phyloP scores from a whole-genome alignment of 1,140 invertebrate species.

The Musca domestica region DNA sequence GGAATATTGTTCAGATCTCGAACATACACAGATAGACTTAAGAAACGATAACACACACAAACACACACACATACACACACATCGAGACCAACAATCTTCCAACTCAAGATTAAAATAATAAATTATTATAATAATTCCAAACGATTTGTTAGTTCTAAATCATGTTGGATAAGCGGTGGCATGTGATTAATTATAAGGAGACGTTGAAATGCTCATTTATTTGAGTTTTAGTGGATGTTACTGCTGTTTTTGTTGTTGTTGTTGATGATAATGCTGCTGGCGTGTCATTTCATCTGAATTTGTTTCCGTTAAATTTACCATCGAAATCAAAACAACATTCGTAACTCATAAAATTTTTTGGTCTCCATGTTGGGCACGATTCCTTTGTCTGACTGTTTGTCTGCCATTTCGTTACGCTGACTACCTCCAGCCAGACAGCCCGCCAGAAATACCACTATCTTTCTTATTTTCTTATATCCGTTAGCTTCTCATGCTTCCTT shows the following conservation, averaged over 20 bases:
- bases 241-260: background rate
- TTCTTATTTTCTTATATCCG: background rate
- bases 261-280: too few species aligned
- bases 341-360: background rate
- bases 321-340: background rate
- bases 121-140: conserved; percentile 26
- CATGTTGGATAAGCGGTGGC: conserved; percentile 22
- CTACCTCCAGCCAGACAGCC: too few species aligned
- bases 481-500: background rate
- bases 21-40: too few species aligned
- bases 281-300: background rate
- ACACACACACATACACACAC: background rate
- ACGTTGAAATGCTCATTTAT: conserved; percentile 21
- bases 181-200: conserved; percentile 23
- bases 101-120: conserved; percentile 25
- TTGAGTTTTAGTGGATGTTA: background rate
- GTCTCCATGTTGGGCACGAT: background rate
- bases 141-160: conserved; percentile 26
- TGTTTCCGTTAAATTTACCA: conserved; percentile 1
- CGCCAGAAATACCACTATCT: too few species aligned
- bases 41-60: too few species aligned
- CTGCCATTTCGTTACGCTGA: background rate
- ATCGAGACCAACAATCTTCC: background rate
- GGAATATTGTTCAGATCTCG: too few species aligned
- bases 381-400: background rate